phyloP scores from a whole-genome alignment of 2,888 invertebrate species.

The Peribatodes rhomboidaria region DNA sequence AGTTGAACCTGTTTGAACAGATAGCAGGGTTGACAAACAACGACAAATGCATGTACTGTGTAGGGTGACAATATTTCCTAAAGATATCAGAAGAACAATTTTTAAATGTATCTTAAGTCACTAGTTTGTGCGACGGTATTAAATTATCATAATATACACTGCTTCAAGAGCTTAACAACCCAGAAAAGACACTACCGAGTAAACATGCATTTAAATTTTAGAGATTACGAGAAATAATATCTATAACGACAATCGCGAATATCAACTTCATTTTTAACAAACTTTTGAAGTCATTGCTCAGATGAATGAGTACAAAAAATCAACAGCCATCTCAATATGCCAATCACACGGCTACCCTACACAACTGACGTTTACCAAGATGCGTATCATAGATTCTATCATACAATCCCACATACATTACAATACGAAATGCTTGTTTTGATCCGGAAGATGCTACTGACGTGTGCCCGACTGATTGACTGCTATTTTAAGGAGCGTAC shows the following conservation, averaged over 20 bases:
- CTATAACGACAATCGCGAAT: too few species aligned
- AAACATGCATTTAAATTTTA: too few species aligned
- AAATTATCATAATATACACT: too few species aligned
- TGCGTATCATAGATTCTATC: constrained; percentile 51
- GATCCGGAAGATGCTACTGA: constrained; percentile 40
- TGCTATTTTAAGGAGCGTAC: constrained; percentile 10
- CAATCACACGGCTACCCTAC: neutral
- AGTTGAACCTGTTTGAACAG: constrained; percentile 1
- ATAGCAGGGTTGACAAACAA: constrained; percentile 27
- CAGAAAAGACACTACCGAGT: too few species aligned
- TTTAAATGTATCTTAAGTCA: too few species aligned
- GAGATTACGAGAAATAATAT: too few species aligned
- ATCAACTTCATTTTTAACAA: too few species aligned
- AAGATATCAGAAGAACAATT: too few species aligned
- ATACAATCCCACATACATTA: constrained; percentile 61
- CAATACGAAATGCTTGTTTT: constrained; percentile 56
- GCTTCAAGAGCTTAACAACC: too few species aligned
- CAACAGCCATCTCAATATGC: neutral
- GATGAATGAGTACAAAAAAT: too few species aligned
- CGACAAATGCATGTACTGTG: constrained; percentile 47
- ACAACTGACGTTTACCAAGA: constrained; percentile 37
- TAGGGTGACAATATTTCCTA: neutral
- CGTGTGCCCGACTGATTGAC: constrained; percentile 42
- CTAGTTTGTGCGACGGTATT: too few species aligned
- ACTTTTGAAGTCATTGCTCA: too few species aligned